phyloP scores from a whole-genome alignment of 2,797 vertebrate species.

The Bucorvus abyssinicus region DNA sequence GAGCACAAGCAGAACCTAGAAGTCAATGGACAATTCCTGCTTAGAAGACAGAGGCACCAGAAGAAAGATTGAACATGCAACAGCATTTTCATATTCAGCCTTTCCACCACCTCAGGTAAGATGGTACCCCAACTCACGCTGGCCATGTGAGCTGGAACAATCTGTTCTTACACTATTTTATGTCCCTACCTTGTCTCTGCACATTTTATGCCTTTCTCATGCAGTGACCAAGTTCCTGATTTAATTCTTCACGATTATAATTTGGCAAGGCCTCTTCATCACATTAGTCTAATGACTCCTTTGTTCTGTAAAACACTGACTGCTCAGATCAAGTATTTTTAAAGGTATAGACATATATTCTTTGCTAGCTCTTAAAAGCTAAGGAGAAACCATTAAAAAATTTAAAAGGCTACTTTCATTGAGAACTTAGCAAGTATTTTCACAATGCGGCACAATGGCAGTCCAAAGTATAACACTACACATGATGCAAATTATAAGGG shows the following conservation, averaged over 20 bases:
- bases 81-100: not conserved
- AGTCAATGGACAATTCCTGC: not conserved
- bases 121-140: not conserved
- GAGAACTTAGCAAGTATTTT: not conserved
- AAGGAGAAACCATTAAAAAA: not conserved
- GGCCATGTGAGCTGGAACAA: not conserved
- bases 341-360: not conserved
- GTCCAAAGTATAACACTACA: not conserved
- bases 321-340: not conserved
- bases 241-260: not conserved
- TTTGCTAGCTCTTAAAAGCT: not conserved
- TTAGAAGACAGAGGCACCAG: not conserved
- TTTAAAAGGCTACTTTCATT: not conserved
- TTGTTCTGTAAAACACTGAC: not conserved
- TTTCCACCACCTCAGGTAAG: not conserved
- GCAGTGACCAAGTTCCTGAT: not conserved
- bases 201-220: not conserved
- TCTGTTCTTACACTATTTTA: not conserved
- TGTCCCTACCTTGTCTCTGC: not conserved
- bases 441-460: not conserved
- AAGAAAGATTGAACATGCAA: not conserved
- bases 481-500: not conserved
- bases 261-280: not conserved
- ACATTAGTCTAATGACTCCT: not conserved
- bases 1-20: not conserved